Base-by-base conservation (phyloP, 2,113 vertebrate species). In the Rhea americana region DNA sequence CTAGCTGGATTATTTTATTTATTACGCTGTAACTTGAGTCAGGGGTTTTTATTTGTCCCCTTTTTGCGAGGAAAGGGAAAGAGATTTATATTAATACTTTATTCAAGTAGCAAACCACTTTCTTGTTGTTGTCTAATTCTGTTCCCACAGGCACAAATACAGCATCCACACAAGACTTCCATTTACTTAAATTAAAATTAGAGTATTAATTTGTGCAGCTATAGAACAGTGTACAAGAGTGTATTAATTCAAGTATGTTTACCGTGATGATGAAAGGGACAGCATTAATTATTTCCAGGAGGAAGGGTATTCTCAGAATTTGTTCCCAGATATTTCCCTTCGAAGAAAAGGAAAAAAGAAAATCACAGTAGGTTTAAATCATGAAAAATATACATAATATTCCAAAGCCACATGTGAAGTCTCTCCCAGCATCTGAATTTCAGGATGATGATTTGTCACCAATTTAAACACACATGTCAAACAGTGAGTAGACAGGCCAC, bases 271-370 rank as follows among this genome's bases (percentile, higher is more conserved):
- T 98, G 96, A 99, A 98, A 63, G 98, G 98, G 80, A 98, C 98
- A 10, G 98, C 98, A 90, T 98, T 98, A 89, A 98, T 98, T 94
- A 98, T 97, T 97, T 99, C 98, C 97, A 99, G 95, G 59, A 98
- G 97, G 95, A 98, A 98, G 25, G 98, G 97, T 95, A 98, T 97
- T 91, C 98, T 97, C 93, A 98, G 97, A 91, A 98, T 97, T 96
- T 98, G 98, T 91, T 98, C 98, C 98, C 98, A 98, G 87, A 99
- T 98, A 94, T 98, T 98, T 94, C 98, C 98, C 98, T 99, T 96
- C 58, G 95, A 95, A 82, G 65, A 84, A 90, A 94, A 94, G n/a
- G 32, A 71, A 67, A 82, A 65, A 73, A 80, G 41, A 5, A 2
- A 11, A 55, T 95, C 68, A 94, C 67, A 94, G 61, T 17, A 77